Base-by-base conservation (phyloP, 1,140 invertebrate genomes). In the Sitophilus oryzae region DNA sequence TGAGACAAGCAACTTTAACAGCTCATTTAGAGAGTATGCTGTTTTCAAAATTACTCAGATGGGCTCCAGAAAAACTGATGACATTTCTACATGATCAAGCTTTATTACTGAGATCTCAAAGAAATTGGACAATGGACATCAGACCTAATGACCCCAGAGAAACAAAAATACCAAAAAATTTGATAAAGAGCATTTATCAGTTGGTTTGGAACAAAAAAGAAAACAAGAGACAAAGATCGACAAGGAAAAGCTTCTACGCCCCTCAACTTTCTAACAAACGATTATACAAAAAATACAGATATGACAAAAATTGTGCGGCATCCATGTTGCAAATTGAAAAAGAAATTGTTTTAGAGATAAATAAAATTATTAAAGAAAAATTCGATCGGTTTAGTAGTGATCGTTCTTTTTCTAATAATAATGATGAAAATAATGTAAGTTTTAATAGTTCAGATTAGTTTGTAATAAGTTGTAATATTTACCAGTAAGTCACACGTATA, bases 81-180 rank as follows among this genome's bases (percentile, higher is more conserved):
- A 72, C 75, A 2, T 73, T 82, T 8, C 77, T 86, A 23, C 80
- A 86, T 53, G 78, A 77, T 45, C 81, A 81, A 15, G 86, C 87
- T 0, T 66, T 90, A 9, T 67, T 91, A 9, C 75, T 88, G 11
- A 82, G 82, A 9, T 82, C 84, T 1, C 80, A 84, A 4, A 82
- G 85, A 66, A 81, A 84, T 44, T 83, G 82, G 48, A 77, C 80
- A 3, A 77, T 88, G 20, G 82, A 83, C 58, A 80, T 88, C 36
- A 74, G 81, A 35, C 88, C 88, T 0, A 90, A 90, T 64, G 88
- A 89, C 73, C 87, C 87, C 0, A 72, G 86, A 36, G 88, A 90
- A 61, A 84, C 79, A 42, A 78, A 84, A 60, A 77, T 91, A 53
- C 87, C 88, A 0, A 82, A 80, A 62, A 83, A 89, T 35, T 71